Evolutionary conservation across 2,888 invertebrate species (phyloP).

Genomic region (Pteria penguin): DNA sequence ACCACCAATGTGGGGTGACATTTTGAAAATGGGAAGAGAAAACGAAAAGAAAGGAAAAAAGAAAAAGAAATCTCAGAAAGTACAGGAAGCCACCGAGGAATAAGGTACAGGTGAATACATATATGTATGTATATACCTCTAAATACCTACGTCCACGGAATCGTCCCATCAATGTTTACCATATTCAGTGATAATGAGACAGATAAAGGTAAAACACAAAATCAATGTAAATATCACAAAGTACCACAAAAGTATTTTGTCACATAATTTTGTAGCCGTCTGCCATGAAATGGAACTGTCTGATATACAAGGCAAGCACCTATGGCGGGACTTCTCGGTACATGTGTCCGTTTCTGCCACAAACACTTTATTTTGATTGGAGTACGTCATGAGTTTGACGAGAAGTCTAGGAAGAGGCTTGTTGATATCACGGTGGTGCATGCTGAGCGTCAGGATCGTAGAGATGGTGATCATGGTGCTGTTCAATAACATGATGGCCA

Average conservation of each 20-base stretch:
- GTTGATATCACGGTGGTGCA: constrained; percentile 6
- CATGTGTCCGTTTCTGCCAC: background rate
- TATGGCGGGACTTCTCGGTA: background rate
- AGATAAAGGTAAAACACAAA: background rate
- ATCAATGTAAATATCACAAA: background rate
- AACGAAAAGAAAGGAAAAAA: background rate
- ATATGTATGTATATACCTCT: too few relatives aligned
- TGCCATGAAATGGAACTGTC: background rate
- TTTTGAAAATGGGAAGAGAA: background rate
- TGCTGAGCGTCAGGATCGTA: constrained; percentile 7
- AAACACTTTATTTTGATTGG: background rate
- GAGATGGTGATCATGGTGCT: constrained; percentile 21
- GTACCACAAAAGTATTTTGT: constrained; percentile 4
- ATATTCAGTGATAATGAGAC: background rate
- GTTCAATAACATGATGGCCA: constrained; percentile 9
- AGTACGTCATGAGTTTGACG: background rate
- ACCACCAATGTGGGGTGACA: background rate
- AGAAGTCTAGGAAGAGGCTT: constrained; percentile 1
- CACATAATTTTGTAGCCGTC: background rate
- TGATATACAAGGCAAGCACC: background rate
- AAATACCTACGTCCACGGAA: too few relatives aligned
- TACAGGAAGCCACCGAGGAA: too few relatives aligned
- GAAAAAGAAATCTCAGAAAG: background rate
- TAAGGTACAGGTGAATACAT: too few relatives aligned
- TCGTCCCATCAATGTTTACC: background rate